Evolutionary conservation across 2,888 invertebrate genomes (phyloP), one percentile per base, ranked within the genome.

Genomic region (Ellobium chinense): DNA sequence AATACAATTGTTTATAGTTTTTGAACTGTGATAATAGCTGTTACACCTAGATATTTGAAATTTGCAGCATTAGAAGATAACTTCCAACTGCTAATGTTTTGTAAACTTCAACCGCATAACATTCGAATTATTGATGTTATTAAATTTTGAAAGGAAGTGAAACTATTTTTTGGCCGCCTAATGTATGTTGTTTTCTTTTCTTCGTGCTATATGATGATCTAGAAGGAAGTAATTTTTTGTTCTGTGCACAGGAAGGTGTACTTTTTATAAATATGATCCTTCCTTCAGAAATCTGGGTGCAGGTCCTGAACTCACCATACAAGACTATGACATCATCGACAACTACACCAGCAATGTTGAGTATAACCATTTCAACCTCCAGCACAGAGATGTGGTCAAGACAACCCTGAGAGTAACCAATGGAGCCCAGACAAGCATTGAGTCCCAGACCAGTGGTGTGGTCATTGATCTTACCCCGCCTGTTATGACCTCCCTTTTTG

Each of bases 391-490:
- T 63, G 65, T 78, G 5, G 80, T 89, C 3, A 85, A 85, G 70
- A 81, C 85, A 1, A 70, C 72, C 14, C 39, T 89, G 9, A 83
- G 73, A 34, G 87, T 85, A n/a, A 86, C 85, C n/a, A 89, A 89
- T 72, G 85, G 84, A 1, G 89, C 89, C 24, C 80, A 85, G 2
- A 87, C 86, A 69, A 81, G 81, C 21, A 78, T 86, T 12, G 62
- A 78, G 18, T 75, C 60, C 21, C 70, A 69, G 9, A 86, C 87
- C 1, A 66, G 84, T 69, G 86, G 88, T 4, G 86, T 88, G 81
- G 72, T 88, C 36, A 83, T 89, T 14, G 89, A 89, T 77, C 78
- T 88, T n/a, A 89, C 89, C 1, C 85, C 88, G 14, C 89, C 89
- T 24, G 62, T 62, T 2, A 75, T 87, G 7, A 66, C 81, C 9